Evolutionary conservation across 2,113 vertebrate species (phyloP).

Genomic region (Ondatra zibethicus): DNA sequence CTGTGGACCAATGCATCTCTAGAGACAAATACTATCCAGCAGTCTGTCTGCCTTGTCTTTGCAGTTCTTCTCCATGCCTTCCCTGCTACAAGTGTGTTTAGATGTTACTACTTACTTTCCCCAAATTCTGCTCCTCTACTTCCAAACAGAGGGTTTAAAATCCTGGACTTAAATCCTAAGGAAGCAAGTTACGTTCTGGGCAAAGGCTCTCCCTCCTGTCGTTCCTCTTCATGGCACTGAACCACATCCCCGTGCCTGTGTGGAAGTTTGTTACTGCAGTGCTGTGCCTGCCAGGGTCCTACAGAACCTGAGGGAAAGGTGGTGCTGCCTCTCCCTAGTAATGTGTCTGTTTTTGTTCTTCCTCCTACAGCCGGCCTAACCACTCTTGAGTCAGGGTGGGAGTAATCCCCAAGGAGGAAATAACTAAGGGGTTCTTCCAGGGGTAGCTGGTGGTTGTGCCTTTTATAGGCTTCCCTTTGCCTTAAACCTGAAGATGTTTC

Average conservation of each 20-base stretch:
- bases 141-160: constrained; percentile 33
- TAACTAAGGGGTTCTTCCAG: constrained; percentile 43
- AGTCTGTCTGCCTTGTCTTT: background rate
- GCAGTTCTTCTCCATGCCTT: constrained; percentile 35
- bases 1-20: constrained; percentile 73
- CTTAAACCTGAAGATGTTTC: constrained; percentile 82
- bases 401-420: constrained; percentile 8
- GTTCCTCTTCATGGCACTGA: background rate
- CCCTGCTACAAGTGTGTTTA: constrained; percentile 53
- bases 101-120: constrained; percentile 41
- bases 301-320: constrained; percentile 41
- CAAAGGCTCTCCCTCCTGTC: constrained; percentile 21
- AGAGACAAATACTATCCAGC: constrained; percentile 46
- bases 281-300: constrained; percentile 44
- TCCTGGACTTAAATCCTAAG: constrained; percentile 57
- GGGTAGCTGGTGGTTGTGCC: constrained; percentile 68
- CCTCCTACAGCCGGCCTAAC: constrained; percentile 58
- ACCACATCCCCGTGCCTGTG: constrained; percentile 31
- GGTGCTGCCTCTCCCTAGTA: constrained; percentile 34
- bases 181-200: constrained; percentile 38
- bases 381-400: constrained; percentile 49
- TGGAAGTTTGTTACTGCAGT: background rate
- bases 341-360: constrained; percentile 43
- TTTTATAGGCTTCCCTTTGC: constrained; percentile 84
- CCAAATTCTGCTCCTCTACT: constrained; percentile 35